A percentile compares a stretch with the other conserved stretches of the same genome.
These are phyloP conservation scores for Pemphigus obesinymphae DNA, from an alignment of 1,140 invertebrate species.

Conservation along the genomic window DNA sequence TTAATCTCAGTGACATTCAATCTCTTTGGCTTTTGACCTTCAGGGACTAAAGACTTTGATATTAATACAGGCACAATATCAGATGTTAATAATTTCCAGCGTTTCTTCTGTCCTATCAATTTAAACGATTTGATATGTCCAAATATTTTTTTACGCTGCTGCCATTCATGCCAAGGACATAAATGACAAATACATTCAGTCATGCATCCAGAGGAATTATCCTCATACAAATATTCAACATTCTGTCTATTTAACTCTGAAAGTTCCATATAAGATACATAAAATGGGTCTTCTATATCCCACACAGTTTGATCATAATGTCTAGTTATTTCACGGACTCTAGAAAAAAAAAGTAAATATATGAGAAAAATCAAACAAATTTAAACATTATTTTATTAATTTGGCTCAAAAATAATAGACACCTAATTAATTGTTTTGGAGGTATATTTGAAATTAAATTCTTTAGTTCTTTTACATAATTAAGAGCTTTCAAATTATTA, in stretches of 20 bases:
- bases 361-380: neutral
- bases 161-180: conserved; percentile 30
- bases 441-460: conserved; percentile 2
- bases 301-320: conserved; percentile 37
- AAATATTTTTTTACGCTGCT: conserved; percentile 11
- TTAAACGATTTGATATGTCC: neutral
- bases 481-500: conserved; percentile 16
- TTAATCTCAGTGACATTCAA: neutral
- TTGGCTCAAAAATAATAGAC: too few relatives aligned
- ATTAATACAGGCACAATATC: neutral
- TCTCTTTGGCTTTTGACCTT: conserved; percentile 14
- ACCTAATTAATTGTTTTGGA: conserved; percentile 21
- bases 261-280: conserved; percentile 14
- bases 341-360: neutral
- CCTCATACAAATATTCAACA: conserved; percentile 22
- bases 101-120: neutral
- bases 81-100: conserved; percentile 13
- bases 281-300: conserved; percentile 30
- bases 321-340: conserved; percentile 35
- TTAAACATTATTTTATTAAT: too few relatives aligned
- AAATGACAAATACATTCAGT: conserved; percentile 28
- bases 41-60: neutral
- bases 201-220: conserved; percentile 2
- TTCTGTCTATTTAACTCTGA: conserved; percentile 3
- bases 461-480: conserved; percentile 24